Percentiles rank a stretch among this genome's conserved stretches.
phyloP scores from a whole-genome alignment of 2,797 vertebrate species.

The Bryconaethiops microstoma region DNA sequence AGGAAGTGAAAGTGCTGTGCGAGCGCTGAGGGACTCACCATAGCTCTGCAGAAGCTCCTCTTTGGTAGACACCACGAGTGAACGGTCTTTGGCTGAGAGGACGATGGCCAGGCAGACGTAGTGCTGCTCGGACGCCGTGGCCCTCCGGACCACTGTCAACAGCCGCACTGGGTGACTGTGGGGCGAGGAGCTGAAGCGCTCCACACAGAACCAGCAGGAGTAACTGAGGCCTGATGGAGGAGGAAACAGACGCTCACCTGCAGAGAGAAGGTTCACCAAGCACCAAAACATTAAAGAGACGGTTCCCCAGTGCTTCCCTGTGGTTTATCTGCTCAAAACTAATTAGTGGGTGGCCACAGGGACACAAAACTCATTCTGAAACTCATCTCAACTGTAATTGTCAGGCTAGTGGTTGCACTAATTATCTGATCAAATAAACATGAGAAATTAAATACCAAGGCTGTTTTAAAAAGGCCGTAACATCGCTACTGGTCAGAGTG shows the following conservation, averaged over 20 bases:
- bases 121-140: slow-evolving; percentile 93
- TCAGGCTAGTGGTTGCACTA: no score
- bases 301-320: no score
- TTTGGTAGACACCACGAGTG: slow-evolving; percentile 92
- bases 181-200: slow-evolving; percentile 86
- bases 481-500: background rate
- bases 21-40: slow-evolving; percentile 72
- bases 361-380: no score
- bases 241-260: slow-evolving; percentile 94
- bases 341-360: no score
- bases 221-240: slow-evolving; percentile 94
- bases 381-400: no score
- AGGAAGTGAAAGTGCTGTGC: background rate
- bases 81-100: slow-evolving; percentile 90
- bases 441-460: no score
- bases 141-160: slow-evolving; percentile 88
- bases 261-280: background rate
- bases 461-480: background rate
- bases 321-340: no score
- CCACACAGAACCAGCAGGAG: slow-evolving; percentile 97
- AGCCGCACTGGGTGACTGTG: slow-evolving; percentile 90
- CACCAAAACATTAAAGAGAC: background rate
- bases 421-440: no score
- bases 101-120: slow-evolving; percentile 90
- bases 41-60: slow-evolving; percentile 94